Percentiles rank a stretch among this genome's conserved stretches.
Conservation (phyloP, 1,140 invertebrate species). For the Neodiprion virginianus region DNA sequence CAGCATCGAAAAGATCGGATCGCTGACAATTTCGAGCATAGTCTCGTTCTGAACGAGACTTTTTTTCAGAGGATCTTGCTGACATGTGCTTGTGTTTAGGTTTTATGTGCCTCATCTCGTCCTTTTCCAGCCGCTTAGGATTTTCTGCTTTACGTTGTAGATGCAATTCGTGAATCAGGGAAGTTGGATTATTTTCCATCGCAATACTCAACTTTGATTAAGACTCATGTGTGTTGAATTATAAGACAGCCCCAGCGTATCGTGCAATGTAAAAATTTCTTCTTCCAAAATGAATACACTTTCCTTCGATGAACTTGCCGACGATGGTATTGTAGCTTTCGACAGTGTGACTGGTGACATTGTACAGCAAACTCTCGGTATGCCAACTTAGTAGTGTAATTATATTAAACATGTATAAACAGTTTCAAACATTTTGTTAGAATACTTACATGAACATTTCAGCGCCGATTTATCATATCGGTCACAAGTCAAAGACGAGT, state of each 20-base stretch:
- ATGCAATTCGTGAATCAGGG: no score
- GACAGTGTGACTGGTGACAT: constrained; percentile 49
- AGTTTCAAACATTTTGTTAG: no score
- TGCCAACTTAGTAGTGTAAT: constrained; percentile 19
- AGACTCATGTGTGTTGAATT: constrained; percentile 34
- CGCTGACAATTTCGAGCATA: constrained; percentile 5
- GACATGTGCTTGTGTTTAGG: not conserved
- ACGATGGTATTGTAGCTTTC: constrained; percentile 21
- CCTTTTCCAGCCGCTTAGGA: no score
- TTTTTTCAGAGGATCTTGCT: not conserved
- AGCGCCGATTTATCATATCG: no score
- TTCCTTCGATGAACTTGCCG: constrained; percentile 47
- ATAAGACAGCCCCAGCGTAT: constrained; percentile 34
- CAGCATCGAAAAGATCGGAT: constrained; percentile 17
- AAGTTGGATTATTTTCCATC: not conserved
- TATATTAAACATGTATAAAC: not conserved
- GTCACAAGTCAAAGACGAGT: no score
- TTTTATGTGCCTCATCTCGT: not conserved
- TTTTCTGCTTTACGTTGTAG: no score
- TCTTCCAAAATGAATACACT: constrained; percentile 41
- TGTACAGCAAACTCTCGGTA: constrained; percentile 36
- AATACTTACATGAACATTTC: no score
- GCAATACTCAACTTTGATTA: not conserved
- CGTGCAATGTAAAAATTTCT: constrained; percentile 39
- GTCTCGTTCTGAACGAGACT: constrained; percentile 1